These are phyloP conservation scores for Penaeus chinensis DNA, from an alignment of 1,140 invertebrate species.

Conservation along the genomic window DNA sequence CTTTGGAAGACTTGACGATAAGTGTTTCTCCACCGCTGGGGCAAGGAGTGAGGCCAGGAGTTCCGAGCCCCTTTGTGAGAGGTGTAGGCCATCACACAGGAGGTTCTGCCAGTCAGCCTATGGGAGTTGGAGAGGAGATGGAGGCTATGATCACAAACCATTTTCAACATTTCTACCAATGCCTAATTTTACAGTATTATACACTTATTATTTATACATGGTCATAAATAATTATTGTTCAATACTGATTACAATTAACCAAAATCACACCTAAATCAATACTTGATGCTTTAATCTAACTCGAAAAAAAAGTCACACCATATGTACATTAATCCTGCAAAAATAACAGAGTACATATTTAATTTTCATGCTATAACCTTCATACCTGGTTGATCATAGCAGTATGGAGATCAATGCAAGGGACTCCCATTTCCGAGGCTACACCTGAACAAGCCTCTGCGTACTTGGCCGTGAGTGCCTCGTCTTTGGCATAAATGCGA, in stretches of 20 bases:
- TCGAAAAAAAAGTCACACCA: neutral
- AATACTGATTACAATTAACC: too few species aligned
- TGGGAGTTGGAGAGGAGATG: neutral
- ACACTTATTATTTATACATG: too few species aligned
- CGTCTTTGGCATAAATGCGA: neutral
- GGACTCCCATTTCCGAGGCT: neutral
- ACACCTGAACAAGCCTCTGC: conserved; percentile 5
- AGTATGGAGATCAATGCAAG: conserved; percentile 38
- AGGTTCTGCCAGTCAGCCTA: conserved; percentile 36
- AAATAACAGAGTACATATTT: neutral
- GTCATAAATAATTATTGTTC: too few species aligned
- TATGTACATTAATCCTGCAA: too few species aligned
- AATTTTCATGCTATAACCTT: neutral
- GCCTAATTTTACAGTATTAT: too few species aligned
- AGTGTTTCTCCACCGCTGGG: neutral
- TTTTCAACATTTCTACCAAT: neutral
- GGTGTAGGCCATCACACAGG: conserved; percentile 39
- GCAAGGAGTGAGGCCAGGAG: conserved; percentile 24
- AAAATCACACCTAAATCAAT: neutral
- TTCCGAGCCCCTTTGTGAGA: conserved; percentile 39
- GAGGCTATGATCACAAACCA: neutral
- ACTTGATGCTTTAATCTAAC: neutral
- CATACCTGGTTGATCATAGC: conserved; percentile 25
- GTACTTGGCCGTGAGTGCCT: conserved; percentile 20
- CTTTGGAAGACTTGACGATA: neutral